Evolutionary conservation across 2,113 vertebrate genomes (phyloP).

Genomic region (Atrichornis clamosus): DNA sequence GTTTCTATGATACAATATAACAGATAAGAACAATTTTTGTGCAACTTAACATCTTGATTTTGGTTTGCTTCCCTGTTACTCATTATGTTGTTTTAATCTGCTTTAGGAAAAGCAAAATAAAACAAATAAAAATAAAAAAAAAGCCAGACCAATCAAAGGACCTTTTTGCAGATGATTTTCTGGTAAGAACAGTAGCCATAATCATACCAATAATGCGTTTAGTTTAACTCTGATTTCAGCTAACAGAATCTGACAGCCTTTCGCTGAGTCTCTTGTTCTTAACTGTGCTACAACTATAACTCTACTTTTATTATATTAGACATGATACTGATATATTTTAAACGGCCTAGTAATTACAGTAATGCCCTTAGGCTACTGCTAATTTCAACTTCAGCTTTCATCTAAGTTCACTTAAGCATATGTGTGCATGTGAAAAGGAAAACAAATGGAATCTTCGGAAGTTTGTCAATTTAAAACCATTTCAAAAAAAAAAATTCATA

Average conservation of each 20-base stretch:
- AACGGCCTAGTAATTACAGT: conserved; percentile 38
- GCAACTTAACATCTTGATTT: not conserved
- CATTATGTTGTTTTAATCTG: not conserved
- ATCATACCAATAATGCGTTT: not conserved
- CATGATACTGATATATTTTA: conserved; percentile 57
- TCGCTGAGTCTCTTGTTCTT: conserved; percentile 20
- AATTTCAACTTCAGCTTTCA: conserved; percentile 33
- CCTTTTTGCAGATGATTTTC: not conserved
- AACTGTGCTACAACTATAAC: not conserved
- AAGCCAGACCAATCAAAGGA: not conserved
- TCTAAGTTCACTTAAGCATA: not conserved
- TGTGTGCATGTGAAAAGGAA: not conserved
- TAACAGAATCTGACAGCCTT: conserved; percentile 53
- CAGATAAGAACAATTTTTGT: not conserved
- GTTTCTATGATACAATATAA: not conserved
- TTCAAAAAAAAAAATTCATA: not conserved
- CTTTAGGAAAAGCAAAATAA: not conserved
- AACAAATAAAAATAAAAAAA: not conserved
- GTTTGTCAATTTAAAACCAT: not conserved
- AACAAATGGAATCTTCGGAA: not conserved
- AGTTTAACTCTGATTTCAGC: conserved; percentile 7
- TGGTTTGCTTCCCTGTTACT: not conserved
- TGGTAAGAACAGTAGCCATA: not conserved
- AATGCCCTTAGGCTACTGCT: not conserved
- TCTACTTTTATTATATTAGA: conserved; percentile 49